Evolutionary conservation across 2,888 invertebrate genomes (phyloP).

Genomic region (Philereme transversata): DNA sequence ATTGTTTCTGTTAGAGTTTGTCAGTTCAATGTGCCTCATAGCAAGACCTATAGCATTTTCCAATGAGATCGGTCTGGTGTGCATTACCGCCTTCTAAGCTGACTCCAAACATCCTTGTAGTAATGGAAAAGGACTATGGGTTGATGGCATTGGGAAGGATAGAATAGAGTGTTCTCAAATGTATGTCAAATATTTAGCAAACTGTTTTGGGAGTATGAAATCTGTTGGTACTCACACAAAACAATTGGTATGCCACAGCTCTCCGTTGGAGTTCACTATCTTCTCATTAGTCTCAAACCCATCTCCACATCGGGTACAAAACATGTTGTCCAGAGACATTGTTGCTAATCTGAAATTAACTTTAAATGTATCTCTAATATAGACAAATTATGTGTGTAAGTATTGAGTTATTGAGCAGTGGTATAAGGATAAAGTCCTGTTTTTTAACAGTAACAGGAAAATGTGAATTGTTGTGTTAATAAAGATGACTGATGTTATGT

Average conservation of each 20-base stretch:
- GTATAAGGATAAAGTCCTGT: conserved; percentile 28
- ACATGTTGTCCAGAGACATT: conserved; percentile 96
- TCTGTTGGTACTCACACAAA: conserved; percentile 92
- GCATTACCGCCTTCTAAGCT: too few relatives aligned
- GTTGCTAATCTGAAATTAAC: conserved; percentile 65
- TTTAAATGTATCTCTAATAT: too few relatives aligned
- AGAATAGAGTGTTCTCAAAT: too few relatives aligned
- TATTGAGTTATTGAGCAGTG: conserved; percentile 14
- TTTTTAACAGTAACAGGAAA: conserved; percentile 29
- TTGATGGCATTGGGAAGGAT: too few relatives aligned
- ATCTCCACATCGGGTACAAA: conserved; percentile 97
- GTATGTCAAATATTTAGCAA: too few relatives aligned
- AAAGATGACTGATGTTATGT: conserved; percentile 11
- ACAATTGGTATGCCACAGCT: conserved; percentile 99
- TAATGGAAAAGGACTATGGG: too few relatives aligned
- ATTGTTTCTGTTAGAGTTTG: too few relatives aligned
- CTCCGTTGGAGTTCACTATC: conserved; percentile 99
- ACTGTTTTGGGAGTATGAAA: too few relatives aligned
- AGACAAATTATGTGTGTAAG: neutral
- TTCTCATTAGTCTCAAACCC: conserved; percentile 98
- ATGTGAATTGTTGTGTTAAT: conserved; percentile 17
- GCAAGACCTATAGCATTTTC: too few relatives aligned
- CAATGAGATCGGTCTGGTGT: too few relatives aligned
- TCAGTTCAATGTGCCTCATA: too few relatives aligned
- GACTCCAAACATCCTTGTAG: too few relatives aligned